Percentiles rank a stretch among this genome's conserved stretches.
These are phyloP conservation scores for Agapostemon virescens DNA, from an alignment of 2,888 invertebrate species.

Conservation along the genomic window DNA sequence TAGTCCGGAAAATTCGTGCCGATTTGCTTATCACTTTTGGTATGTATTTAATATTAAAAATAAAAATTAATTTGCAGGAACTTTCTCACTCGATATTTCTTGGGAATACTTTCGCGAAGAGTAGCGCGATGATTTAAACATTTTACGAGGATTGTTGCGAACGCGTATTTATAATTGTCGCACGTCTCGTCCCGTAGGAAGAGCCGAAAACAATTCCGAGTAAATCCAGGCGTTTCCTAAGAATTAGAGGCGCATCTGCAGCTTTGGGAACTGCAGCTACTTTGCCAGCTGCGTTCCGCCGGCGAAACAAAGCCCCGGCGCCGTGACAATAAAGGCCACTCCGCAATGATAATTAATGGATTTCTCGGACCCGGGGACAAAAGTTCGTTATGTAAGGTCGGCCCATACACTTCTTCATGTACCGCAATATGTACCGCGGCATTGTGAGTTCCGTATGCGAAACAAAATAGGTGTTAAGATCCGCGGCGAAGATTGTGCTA, in stretches of 20 bases:
- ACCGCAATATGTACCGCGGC: slow-evolving; percentile 27
- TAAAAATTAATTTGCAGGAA: no score
- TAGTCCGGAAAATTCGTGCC: no score
- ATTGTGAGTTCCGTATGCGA: slow-evolving; percentile 22
- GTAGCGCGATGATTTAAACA: no score
- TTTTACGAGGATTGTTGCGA: slow-evolving; percentile 9
- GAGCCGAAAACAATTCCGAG: neutral
- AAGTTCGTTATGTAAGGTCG: slow-evolving; percentile 47
- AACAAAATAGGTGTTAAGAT: slow-evolving; percentile 46
- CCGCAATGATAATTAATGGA: slow-evolving; percentile 62
- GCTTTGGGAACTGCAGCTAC: slow-evolving; percentile 48
- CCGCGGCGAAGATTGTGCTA: slow-evolving; percentile 22
- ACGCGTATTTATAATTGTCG: slow-evolving; percentile 4
- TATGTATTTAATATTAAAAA: no score
- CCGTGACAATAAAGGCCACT: slow-evolving; percentile 57
- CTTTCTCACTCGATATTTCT: no score
- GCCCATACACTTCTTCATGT: slow-evolving; percentile 27
- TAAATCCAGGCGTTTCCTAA: slow-evolving; percentile 32
- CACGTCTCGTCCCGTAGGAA: neutral
- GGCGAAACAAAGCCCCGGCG: slow-evolving; percentile 47
- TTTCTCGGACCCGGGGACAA: slow-evolving; percentile 50
- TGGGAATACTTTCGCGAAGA: neutral
- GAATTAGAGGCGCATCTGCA: slow-evolving; percentile 41
- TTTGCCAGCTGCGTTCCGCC: slow-evolving; percentile 37
- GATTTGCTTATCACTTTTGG: no score